Percentiles rank a stretch among this genome's conserved stretches.
phyloP scores from a whole-genome alignment of 1,140 invertebrate species.

The Drosophila varians region DNA sequence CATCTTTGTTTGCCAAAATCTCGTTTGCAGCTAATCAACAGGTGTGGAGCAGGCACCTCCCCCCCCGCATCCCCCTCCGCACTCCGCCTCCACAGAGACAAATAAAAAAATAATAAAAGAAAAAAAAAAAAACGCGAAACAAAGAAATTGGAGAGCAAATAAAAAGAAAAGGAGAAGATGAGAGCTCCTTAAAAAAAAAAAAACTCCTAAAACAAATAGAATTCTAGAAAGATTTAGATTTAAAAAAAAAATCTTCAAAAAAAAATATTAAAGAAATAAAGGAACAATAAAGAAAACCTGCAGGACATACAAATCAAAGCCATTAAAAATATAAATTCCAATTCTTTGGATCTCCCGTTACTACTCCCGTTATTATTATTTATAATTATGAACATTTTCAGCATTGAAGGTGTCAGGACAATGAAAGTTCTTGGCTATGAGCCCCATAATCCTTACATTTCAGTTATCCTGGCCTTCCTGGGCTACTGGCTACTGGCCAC shows the following conservation, averaged over 20 bases:
- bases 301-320: no score
- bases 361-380: no score
- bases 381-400: not conserved
- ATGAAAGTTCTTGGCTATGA: not conserved
- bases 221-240: no score
- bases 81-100: not conserved
- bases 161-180: conserved; percentile 18
- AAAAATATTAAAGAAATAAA: no score
- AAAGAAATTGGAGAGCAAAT: conserved; percentile 57
- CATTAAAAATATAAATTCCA: no score
- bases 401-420: not conserved
- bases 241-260: no score
- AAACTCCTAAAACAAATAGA: not conserved
- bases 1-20: conserved; percentile 30
- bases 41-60: conserved; percentile 34
- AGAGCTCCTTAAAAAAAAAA: not conserved
- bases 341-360: no score
- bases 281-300: no score
- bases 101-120: not conserved
- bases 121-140: conserved; percentile 13
- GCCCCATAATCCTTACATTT: conserved; percentile 20
- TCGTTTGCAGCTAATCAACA: conserved; percentile 70
- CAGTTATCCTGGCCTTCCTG: conserved; percentile 16
- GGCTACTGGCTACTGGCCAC: not conserved
- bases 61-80: not conserved